Base-by-base conservation (phyloP, 2,888 invertebrate species). In the Brenthis hecate region DNA sequence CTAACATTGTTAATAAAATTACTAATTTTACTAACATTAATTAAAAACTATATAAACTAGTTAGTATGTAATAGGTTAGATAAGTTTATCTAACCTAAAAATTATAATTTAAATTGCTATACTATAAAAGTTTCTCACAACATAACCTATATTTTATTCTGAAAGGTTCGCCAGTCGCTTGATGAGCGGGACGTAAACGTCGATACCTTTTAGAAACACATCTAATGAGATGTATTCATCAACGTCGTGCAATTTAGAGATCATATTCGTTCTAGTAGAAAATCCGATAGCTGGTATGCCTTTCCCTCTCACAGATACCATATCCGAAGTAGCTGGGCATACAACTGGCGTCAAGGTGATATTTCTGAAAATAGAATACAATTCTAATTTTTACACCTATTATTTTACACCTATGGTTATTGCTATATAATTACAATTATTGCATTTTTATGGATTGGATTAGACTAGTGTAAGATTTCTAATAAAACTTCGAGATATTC, bases 271-370 rank as follows among this genome's bases (percentile, higher is more conserved):
- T 71, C 83, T 87, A 16, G 87, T 76, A 0, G 85, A 63, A 71
- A 90, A 87, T 2, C 89, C 89, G 0, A 90, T 65, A 0, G 87
- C 87, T 5, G 88, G 87, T 28, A 87, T 80, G 0, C 86, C 88
- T 1, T 77, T 83, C 8, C 6, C 51, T 3, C 90, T 81, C 0
- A 91, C 3, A 0, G 72, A 71, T 2, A 85, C 48, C 81, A 85
- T 85, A 72, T 91, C 90, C 0, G 87, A 80, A 0, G 86, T 85
- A 0, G 87, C 89, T 1, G 87, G 84, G 13, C 79, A 80, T 0
- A 86, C 80, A 0, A 83, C 56, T 0, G 87, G 83, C 8, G 54
- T 69, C 11, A 87, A 14, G n/a, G 76, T 76, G 48, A 84, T 75
- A 19, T 80, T 82, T 77, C 89, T 88, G 81, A 48, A 82, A n/a